Base-by-base conservation (phyloP, 2,888 invertebrate species). In the Philereme vetulata region DNA sequence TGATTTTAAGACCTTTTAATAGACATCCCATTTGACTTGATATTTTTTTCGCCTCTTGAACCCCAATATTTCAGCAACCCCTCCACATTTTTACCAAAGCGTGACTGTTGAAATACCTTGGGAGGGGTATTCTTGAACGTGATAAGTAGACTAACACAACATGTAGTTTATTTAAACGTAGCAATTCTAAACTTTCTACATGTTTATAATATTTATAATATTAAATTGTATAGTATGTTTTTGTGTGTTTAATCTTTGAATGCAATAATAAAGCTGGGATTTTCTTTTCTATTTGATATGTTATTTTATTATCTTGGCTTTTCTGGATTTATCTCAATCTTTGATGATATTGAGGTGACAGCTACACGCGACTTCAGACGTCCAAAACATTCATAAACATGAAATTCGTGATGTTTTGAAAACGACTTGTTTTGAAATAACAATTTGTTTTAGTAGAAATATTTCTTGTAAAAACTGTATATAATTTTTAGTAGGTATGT, bases 311-410 rank as follows among this genome's bases (percentile, higher is more conserved):
- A 67, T 64, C 42, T 44, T 47, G 32, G 10, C 36, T 21, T 57
- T 45, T 44, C 7, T 5, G 40, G 55, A 62, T 62, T 62, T 62
- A 59, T 62, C 8, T 59, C 10, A 51, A 61, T 62, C 58, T 62
- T 62, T 59, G 62, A 62, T 55, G 55, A 32, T 58, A 55, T 62
- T 35, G 48, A 48, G 57, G 51, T 55, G 62, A 62, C 62, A 42
- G 62, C 6, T 5, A 62, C 62, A 62, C 7, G 58, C 11, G 21
- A 47, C 42, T 34, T 10, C 34, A n/a, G n/a, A 45, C 33, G 45
- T 47, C 38, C 43, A 56, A 21, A 7, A 10, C 48, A 48, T 50
- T 42, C 42, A 46, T 57, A 47, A 57, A 21, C n/a, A 46, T 36
- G 53, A 6, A 7, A 35, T 51, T 55, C 49, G 42, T 60, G 50